Evolutionary conservation across 1,140 invertebrate genomes (phyloP), one percentile per base, ranked within the genome.

Genomic region (Arion vulgaris): DNA sequence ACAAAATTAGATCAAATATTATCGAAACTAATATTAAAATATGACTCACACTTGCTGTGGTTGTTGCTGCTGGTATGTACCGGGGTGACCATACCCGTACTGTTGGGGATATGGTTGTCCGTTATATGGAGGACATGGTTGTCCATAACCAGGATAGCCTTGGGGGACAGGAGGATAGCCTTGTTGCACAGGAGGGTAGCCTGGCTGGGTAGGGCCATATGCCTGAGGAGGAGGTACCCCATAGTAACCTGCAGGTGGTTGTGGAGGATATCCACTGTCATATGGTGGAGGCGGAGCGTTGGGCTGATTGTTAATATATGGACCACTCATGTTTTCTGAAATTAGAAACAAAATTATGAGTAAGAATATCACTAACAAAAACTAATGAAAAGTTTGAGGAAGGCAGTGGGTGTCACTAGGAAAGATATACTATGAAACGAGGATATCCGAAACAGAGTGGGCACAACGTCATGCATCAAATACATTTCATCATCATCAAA

Each of bases 21-120:
- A 49, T 49, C 9, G 45, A 49, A 9, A 9, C 19, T 9, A 11
- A 9, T 57, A n/a, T 4, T n/a, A 4, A 57, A 19, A 4, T 23
- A 57, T 57, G 45, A 66, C 62, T 66, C 19, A 66, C 62, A 66
- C 62, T 66, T 66, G 62, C n/a, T 66, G 62, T 66, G 62, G n/a
- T 1, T n/a, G 62, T 34, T 28, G 62, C 19, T 66, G 62, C 28
- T 66, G 62, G 17, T 66, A 66, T 7, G n/a, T 5, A 0, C 62
- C 62, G 32, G 62, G 62, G 19, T 66, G 17, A 17, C 62, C 62
- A 66, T 13, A 66, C 1, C 62, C 62, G 19, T 66, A 66, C n/a
- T 66, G 62, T 32, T 66, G 62, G 4, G 62, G 62, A 17, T 66
- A 66, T 7, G 62, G 19, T 4, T 66, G 62, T 32, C 62, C 62